Evolutionary conservation across 2,797 vertebrate species (phyloP).

Genomic region (Chelon auratus): DNA sequence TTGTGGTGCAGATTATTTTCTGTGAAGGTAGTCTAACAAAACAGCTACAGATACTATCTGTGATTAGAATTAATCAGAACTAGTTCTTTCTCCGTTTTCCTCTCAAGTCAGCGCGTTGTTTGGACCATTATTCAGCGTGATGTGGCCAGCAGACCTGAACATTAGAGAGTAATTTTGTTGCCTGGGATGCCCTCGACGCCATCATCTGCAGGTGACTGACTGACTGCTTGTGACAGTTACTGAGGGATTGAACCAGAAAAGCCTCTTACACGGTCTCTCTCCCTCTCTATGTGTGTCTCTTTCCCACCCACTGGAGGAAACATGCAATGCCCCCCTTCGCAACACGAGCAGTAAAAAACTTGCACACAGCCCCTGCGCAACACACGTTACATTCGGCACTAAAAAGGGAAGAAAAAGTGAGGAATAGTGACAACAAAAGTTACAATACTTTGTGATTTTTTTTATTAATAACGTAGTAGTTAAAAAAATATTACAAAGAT

Average conservation of each 20-base stretch:
- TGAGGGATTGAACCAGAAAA: slow-evolving; percentile 83
- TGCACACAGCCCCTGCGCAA: too few relatives aligned
- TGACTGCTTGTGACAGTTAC: slow-evolving; percentile 87
- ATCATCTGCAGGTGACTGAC: slow-evolving; percentile 87
- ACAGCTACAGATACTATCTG: not conserved
- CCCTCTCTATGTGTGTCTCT: slow-evolving; percentile 10
- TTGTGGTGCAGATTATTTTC: not conserved
- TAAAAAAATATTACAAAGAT: too few relatives aligned
- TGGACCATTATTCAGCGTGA: not conserved
- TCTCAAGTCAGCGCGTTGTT: not conserved
- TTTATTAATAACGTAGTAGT: too few relatives aligned
- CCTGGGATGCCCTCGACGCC: slow-evolving; percentile 67
- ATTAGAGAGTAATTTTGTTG: slow-evolving; percentile 61
- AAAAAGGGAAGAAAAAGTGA: not conserved
- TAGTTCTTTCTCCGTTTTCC: not conserved
- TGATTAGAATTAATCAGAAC: not conserved
- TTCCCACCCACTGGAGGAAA: slow-evolving; percentile 7
- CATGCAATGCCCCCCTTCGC: not conserved
- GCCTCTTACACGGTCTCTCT: slow-evolving; percentile 78
- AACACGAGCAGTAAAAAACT: not conserved
- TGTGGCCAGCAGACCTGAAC: slow-evolving; percentile 2
- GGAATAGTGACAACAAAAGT: too few relatives aligned
- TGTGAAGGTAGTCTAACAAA: not conserved
- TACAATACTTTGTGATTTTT: too few relatives aligned
- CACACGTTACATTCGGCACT: not conserved